These are phyloP conservation scores for Dicyrtoma fusca DNA, from an alignment of 2,888 invertebrate species.

Conservation along the genomic window DNA sequence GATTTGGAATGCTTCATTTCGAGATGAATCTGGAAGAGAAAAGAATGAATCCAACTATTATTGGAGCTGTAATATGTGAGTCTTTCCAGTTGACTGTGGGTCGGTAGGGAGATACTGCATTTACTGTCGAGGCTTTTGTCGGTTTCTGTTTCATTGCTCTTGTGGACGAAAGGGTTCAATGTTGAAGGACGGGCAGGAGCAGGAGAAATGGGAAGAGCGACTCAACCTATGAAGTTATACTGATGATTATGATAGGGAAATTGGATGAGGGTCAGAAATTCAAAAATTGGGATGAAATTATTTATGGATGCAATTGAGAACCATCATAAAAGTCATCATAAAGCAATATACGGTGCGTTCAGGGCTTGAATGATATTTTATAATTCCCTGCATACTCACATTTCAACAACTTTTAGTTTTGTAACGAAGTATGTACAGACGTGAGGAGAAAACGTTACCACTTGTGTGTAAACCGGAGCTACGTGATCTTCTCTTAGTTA, in stretches of 20 bases:
- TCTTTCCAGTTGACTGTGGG: no score
- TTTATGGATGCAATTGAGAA: constrained; percentile 41
- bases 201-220: background rate
- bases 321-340: constrained; percentile 35
- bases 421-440: no score
- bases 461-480: background rate
- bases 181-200: background rate
- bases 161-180: constrained; percentile 20
- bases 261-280: constrained; percentile 37
- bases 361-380: constrained; percentile 18
- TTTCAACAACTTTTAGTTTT: no score
- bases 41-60: no score
- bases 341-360: constrained; percentile 35
- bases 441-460: no score
- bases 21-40: no score
- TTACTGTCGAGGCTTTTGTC: constrained; percentile 27
- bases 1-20: constrained; percentile 21
- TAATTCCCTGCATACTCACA: background rate
- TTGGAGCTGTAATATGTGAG: no score
- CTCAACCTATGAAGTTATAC: constrained; percentile 23
- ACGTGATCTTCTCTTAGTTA: constrained; percentile 27
- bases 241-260: constrained; percentile 33
- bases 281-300: constrained; percentile 34
- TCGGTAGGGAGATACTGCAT: constrained; percentile 6
- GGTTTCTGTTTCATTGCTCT: constrained; percentile 31